These are phyloP conservation scores for Argentina silus DNA, from an alignment of 2,797 vertebrate species.

Conservation along the genomic window DNA sequence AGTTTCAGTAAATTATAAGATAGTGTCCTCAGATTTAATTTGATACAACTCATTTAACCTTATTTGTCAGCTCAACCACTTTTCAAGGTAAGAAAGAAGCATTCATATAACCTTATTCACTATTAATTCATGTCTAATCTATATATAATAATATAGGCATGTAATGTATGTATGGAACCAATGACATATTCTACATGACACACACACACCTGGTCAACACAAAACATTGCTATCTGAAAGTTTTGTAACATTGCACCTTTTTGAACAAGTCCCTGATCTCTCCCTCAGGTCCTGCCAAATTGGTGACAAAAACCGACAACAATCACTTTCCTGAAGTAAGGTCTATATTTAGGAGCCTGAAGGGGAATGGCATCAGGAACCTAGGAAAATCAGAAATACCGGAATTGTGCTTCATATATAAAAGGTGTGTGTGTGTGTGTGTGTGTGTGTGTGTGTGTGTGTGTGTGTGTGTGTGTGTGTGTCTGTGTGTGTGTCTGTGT, in stretches of 20 bases:
- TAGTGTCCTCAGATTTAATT: background rate
- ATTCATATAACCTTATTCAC: no score
- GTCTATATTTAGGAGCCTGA: constrained; percentile 10
- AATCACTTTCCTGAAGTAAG: background rate
- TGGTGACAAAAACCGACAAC: background rate
- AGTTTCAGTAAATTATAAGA: background rate
- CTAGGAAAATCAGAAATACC: constrained; percentile 31
- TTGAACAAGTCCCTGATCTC: no score
- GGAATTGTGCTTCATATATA: constrained; percentile 46
- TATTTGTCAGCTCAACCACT: no score
- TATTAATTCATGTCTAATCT: no score
- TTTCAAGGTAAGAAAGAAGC: no score
- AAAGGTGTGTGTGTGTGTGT: constrained; percentile 36
- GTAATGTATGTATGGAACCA: no score
- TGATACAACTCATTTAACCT: no score
- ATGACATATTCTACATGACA: no score
- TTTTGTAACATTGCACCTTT: no score
- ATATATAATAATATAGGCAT: no score
- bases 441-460: background rate
- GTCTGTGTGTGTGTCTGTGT: background rate
- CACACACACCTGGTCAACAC: no score
- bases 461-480: background rate
- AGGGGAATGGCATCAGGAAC: constrained; percentile 18
- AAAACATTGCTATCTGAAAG: no score
- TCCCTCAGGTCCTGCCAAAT: background rate